Evolutionary conservation across 2,888 invertebrate genomes (phyloP), one percentile per base, ranked within the genome.

Genomic region (Ophion costatus): DNA sequence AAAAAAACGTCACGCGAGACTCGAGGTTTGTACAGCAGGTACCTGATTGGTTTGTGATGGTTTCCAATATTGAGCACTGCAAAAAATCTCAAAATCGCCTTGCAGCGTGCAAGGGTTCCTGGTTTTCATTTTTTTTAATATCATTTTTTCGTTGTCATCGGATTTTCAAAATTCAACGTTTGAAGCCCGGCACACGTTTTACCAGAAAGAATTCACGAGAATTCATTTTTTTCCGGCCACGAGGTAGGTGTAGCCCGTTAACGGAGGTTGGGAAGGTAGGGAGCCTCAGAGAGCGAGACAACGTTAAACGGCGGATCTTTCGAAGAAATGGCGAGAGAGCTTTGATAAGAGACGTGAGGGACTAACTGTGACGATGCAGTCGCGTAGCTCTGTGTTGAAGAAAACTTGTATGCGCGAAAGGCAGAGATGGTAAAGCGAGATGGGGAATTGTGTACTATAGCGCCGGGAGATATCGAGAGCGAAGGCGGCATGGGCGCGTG

Each of bases 401-500:
- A 56, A 17, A 73, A 63, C 51, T 24, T 45, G 63, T 29, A 70
- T 70, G 69, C 67, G 69, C 59, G 56, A 59, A 29, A 29, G 33
- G 61, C 20, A 69, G 51, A 78, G 24, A 75, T 45, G 45, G 20
- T 56, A 64, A 64, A 79, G 38, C 45, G 70, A 76, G 38, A 76
- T 57, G 66, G 57, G 20, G 20, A 22, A 57, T 24, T 24, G 17
- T 64, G 64, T 64, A 59, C 66, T 71, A 75, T 38, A 38, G 56
- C 22, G 66, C 57, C 17, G 70, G 24, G 56, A 24, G 42, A 71
- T 85, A 85, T 85, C 79, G 82, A 75, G 82, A 82, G 79, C 84
- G 84, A 77, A 66, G 70, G 70, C 76, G 82, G 83, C 86, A 85
- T 79, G 85, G 83, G 75, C 86, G 87, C 89, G 87, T 87, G 88